Evolutionary conservation across 1,140 invertebrate genomes (phyloP).

Genomic region (Diprion similis): DNA sequence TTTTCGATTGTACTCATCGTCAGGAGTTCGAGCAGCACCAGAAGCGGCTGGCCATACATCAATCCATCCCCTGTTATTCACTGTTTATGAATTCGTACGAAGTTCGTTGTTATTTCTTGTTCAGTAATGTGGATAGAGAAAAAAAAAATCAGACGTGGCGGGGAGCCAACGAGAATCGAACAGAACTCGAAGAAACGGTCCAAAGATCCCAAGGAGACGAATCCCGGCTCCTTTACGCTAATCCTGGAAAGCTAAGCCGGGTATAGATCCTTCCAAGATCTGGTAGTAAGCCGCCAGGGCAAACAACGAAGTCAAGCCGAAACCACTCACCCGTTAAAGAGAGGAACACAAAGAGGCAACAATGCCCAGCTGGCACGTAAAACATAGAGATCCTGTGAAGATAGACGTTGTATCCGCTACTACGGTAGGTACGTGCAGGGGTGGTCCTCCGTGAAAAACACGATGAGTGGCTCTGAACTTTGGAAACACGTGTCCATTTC

Average conservation of each 20-base stretch:
- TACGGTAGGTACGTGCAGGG: constrained; percentile 20
- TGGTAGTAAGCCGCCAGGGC: constrained; percentile 23
- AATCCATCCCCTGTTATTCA: neutral
- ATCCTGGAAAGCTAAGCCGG: constrained; percentile 52
- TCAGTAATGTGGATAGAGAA: neutral
- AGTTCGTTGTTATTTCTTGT: neutral
- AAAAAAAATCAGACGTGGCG: constrained; percentile 9
- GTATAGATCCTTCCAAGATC: constrained; percentile 10
- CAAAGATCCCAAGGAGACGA: no score
- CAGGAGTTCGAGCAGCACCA: no score
- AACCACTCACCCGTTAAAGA: constrained; percentile 37
- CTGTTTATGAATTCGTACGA: neutral
- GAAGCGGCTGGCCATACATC: no score
- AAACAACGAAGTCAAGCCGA: constrained; percentile 50
- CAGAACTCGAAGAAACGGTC: neutral
- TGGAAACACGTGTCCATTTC: no score
- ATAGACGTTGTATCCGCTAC: constrained; percentile 37
- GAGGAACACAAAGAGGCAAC: constrained; percentile 49
- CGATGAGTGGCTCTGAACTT: neutral
- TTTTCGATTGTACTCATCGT: neutral
- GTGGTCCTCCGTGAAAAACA: constrained; percentile 20
- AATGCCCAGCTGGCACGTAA: constrained; percentile 59
- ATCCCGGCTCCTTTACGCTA: constrained; percentile 19
- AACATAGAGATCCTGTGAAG: constrained; percentile 60
- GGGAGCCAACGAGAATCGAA: constrained; percentile 14